Percentiles rank a stretch among this genome's conserved stretches.
phyloP scores from a whole-genome alignment of 2,113 vertebrate species.

The Microtus oregoni region DNA sequence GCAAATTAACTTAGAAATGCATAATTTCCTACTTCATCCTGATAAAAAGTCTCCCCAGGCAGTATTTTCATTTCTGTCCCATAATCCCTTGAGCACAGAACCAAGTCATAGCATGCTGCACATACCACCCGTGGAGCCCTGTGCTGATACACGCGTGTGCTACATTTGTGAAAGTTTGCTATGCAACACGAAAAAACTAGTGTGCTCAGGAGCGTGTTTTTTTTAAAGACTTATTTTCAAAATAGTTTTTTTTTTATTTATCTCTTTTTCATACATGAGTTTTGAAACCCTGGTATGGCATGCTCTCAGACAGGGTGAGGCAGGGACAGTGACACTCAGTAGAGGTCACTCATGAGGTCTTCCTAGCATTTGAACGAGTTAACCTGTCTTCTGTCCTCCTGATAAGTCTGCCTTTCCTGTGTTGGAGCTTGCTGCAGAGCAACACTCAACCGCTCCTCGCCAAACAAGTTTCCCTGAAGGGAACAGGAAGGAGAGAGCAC shows the following conservation, averaged over 20 bases:
- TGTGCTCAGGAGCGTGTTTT: neutral
- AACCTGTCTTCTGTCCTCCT: neutral
- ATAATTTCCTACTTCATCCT: neutral
- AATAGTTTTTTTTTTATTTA: neutral
- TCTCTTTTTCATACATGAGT: neutral
- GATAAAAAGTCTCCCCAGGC: neutral
- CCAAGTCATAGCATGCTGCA: neutral
- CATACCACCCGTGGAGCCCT: neutral
- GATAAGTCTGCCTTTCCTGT: neutral
- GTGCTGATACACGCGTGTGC: neutral
- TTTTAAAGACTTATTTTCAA: neutral
- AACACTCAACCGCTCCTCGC: neutral
- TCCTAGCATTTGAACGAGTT: neutral
- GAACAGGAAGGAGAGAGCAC: neutral
- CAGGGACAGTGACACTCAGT: neutral
- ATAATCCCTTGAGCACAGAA: neutral
- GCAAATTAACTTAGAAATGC: slow-evolving; percentile 15
- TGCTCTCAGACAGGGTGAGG: neutral
- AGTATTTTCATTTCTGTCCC: neutral
- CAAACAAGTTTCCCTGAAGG: neutral
- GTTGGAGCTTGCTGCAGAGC: neutral
- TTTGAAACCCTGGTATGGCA: neutral
- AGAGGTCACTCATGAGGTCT: neutral
- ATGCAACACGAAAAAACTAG: neutral
- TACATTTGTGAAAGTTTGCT: neutral